These are phyloP conservation scores for Ashinkailepas kermadecensis DNA, from an alignment of 2,888 invertebrate genomes.

Conservation along the genomic window DNA sequence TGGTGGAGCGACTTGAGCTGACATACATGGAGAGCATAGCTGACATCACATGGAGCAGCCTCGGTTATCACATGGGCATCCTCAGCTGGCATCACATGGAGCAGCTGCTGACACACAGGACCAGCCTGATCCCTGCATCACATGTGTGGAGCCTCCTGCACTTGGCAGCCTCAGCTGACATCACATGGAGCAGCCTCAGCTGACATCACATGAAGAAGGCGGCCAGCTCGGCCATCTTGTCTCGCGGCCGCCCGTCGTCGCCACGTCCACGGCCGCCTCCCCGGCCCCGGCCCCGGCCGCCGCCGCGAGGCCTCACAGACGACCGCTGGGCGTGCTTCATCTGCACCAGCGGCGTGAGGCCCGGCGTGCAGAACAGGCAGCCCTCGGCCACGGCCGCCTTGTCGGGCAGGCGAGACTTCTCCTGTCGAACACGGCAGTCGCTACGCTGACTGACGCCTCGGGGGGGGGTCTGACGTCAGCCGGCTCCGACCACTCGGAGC, in stretches of 20 bases:
- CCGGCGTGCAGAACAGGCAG: slow-evolving; percentile 33
- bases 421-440: not conserved
- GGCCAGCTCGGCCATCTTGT: slow-evolving; percentile 91
- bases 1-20: too few relatives aligned
- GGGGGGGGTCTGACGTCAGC: too few relatives aligned
- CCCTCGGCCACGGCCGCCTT: slow-evolving; percentile 16
- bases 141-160: too few relatives aligned
- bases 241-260: slow-evolving; percentile 53
- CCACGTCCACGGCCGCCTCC: slow-evolving; percentile 51
- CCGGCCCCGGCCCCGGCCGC: not conserved
- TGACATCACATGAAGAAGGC: slow-evolving; percentile 59
- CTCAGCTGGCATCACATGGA: slow-evolving; percentile 45
- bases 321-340: slow-evolving; percentile 18
- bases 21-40: too few relatives aligned
- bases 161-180: too few relatives aligned
- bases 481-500: too few relatives aligned
- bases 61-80: too few relatives aligned
- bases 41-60: too few relatives aligned
- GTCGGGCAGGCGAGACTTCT: not conserved
- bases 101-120: too few relatives aligned
- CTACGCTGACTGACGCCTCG: too few relatives aligned
- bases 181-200: too few relatives aligned
- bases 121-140: too few relatives aligned
- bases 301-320: not conserved
- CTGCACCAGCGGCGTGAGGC: slow-evolving; percentile 30